A percentile compares a stretch with the other conserved stretches of the same genome.
Conservation (phyloP, 1,140 invertebrate species). For the Halesus radiatus region DNA sequence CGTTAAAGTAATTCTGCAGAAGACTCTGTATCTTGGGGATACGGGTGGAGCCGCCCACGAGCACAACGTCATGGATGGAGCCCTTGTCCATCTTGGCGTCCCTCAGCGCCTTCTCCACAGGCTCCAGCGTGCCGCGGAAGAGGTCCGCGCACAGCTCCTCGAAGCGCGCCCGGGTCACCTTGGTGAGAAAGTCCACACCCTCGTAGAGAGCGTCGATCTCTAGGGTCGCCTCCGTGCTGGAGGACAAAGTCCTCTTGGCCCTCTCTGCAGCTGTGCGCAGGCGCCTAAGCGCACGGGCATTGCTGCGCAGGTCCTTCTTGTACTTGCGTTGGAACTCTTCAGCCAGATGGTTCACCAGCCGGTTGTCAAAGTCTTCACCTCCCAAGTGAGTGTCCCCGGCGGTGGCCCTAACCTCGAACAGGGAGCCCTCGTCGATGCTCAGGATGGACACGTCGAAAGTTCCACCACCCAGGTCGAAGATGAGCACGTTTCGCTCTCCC, state of each 20-base stretch:
- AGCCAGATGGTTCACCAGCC: slow-evolving; percentile 46
- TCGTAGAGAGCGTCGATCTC: slow-evolving; percentile 71
- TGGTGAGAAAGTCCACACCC: slow-evolving; percentile 75
- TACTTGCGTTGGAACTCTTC: slow-evolving; percentile 57
- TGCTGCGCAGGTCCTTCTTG: slow-evolving; percentile 67
- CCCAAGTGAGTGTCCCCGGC: too few species aligned
- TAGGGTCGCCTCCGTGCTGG: slow-evolving; percentile 68
- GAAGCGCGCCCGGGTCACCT: slow-evolving; percentile 74
- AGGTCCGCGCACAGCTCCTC: slow-evolving; percentile 69
- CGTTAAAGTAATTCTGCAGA: slow-evolving; percentile 76
- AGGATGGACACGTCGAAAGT: too few species aligned
- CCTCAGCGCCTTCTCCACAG: too few species aligned
- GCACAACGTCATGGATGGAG: too few species aligned
- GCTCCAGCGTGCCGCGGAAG: too few species aligned
- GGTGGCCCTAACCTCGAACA: too few species aligned
- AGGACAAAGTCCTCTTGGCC: slow-evolving; percentile 70
- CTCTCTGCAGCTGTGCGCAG: slow-evolving; percentile 72
- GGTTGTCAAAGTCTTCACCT: too few species aligned
- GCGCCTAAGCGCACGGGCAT: slow-evolving; percentile 59
- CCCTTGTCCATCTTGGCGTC: too few species aligned
- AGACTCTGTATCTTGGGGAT: slow-evolving; percentile 58
- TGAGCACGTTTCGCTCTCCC: slow-evolving; percentile 77
- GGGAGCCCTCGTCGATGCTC: too few species aligned
- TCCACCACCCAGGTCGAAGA: too few species aligned
- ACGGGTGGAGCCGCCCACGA: too few species aligned